Conservation (phyloP, 2,888 invertebrate genomes). For the Chloroclysta siterata region DNA sequence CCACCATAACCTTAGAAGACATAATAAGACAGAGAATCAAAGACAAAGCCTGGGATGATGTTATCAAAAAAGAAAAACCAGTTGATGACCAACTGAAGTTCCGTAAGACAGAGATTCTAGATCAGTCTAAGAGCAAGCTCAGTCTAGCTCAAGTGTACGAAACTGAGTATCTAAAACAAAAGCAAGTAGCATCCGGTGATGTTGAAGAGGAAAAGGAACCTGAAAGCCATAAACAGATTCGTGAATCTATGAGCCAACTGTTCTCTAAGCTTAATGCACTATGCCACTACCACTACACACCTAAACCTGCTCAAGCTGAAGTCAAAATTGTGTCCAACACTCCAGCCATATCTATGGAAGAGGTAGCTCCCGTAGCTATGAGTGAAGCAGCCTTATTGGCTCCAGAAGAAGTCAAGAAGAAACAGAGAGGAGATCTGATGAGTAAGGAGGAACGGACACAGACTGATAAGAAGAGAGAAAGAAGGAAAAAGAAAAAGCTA, state of each 20-base stretch:
- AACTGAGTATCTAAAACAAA: slow-evolving; percentile 91
- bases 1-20: slow-evolving; percentile 94
- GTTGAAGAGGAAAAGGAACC: slow-evolving; percentile 87
- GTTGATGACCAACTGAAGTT: slow-evolving; percentile 92
- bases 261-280: slow-evolving; percentile 96
- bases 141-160: slow-evolving; percentile 98
- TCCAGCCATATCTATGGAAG: slow-evolving; percentile 96
- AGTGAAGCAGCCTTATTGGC: slow-evolving; percentile 94
- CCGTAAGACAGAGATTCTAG: slow-evolving; percentile 93
- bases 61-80: slow-evolving; percentile 93
- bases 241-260: slow-evolving; percentile 88
- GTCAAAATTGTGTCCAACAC: slow-evolving; percentile 95
- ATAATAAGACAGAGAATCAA: slow-evolving; percentile 96
- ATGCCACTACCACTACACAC: slow-evolving; percentile 97
- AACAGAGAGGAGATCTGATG: slow-evolving; percentile 81
- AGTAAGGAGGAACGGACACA: slow-evolving; percentile 92
- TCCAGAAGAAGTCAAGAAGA: slow-evolving; percentile 94
- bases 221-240: slow-evolving; percentile 91
- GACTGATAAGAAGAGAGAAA: slow-evolving; percentile 95
- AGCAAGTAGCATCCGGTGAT: slow-evolving; percentile 83
- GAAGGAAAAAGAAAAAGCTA: slow-evolving; percentile 93
- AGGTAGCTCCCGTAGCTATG: slow-evolving; percentile 95
- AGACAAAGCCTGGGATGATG: slow-evolving; percentile 97
- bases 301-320: slow-evolving; percentile 93
- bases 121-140: slow-evolving; percentile 97